Base-by-base conservation (phyloP, 2,113 vertebrate genomes). In the Rhinichthys klamathensis region DNA sequence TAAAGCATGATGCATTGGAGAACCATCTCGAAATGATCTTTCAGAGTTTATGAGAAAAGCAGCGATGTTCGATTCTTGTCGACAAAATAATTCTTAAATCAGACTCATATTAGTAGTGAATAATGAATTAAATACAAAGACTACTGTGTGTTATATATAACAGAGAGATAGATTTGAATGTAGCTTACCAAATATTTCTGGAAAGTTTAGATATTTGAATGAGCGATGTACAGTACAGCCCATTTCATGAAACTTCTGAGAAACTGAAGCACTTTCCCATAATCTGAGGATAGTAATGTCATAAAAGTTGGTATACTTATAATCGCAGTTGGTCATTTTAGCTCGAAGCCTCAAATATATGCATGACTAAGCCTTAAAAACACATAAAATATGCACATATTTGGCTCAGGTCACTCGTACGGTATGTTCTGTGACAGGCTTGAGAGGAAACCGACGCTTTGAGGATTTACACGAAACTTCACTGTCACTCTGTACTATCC, bases 311-410 rank as follows among this genome's bases (percentile, higher is more conserved):
- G 70, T 16, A 9, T 49, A 2, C 23, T 74, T 74, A 25, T 74
- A 74, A 74, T 74, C n/a, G 12, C n/a, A 8, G 41, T 8, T 27
- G 70, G 70, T 49, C 41, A 49, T 46, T 74, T 74, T 25, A 74
- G 44, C n/a, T 74, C 1, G 0, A 2, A 27, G 6, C 35, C 35
- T 41, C 21, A 11, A 58, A 77, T 77, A 1, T 56, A 58, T 35
- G 75, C 75, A 35, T 58, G 27, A 58, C 27, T 56, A 56, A 77
- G 75, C 49, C 16, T 56, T 38, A 12, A 76, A n/a, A 77, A 35
- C 49, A 7, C 27, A 58, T 15, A 1, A 77, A 58, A 77, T 77
- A 77, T 58, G 75, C 51, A 77, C 49, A 56, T 77, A 35, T 77
- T 54, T 77, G 30, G 30, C 25, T 76, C 30, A 38, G 51, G 10